Base-by-base conservation (phyloP, 2,888 invertebrate genomes). In the Spisula subtruncata region DNA sequence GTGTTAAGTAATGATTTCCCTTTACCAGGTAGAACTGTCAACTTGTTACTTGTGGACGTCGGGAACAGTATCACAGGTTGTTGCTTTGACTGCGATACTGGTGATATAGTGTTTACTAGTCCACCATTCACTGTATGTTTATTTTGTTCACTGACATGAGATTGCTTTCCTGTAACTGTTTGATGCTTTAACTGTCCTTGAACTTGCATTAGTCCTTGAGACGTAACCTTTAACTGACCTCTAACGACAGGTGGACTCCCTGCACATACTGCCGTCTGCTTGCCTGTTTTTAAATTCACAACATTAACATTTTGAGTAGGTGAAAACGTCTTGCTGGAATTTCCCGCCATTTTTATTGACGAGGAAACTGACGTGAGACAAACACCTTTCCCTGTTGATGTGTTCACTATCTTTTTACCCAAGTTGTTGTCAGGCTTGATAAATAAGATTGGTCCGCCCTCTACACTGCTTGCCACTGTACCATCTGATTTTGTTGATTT, bases 201-300 rank as follows among this genome's bases (percentile, higher is more conserved):
- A 86, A 91, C 88, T 79, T 91, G 89, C 35, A 93, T 93, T 18
- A 94, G 82, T 81, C 94, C 94, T 82, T 94, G 93, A 89, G 93
- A 89, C n/a, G 94, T 94, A 35, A 94, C 94, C 88, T 93, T 93
- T 20, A 94, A 87, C 71, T 93, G 93, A 90, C 93, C 92, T 91
- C 90, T 90, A 20, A 86, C 71, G 14, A 81, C n/a, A 71, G 89
- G 86, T 83, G 87, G 90, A 81, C 71, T 90, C 12, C 79, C 84
- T 20, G 81, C 66, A 54, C 79, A 66, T 20, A 85, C 85, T 75
- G 82, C 51, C 14, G 87, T 56, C 82, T 82, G 87, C 18, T 87
- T 87, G 5, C 56, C 87, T 41, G 75, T 81, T 46, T 87, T 90
- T 14, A 90, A 29, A 85, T 81, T 86, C 18, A 90, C 54, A 86